phyloP scores from a whole-genome alignment of 2,113 vertebrate genomes.

The Azemiops feae region DNA sequence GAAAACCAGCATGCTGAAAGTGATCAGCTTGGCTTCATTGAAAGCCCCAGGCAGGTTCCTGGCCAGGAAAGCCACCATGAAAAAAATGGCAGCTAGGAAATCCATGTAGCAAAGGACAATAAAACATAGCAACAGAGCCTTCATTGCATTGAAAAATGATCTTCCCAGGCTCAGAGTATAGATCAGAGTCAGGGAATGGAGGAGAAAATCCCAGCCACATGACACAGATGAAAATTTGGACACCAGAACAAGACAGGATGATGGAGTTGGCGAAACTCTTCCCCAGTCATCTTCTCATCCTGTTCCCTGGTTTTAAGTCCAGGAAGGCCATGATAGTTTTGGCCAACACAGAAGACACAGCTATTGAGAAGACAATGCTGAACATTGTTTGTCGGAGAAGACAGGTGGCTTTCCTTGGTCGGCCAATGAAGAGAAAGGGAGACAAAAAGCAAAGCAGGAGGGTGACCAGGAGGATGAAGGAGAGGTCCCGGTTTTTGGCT shows the following conservation, averaged over 20 bases:
- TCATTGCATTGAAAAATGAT: too few relatives aligned
- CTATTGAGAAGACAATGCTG: neutral
- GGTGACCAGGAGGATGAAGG: neutral
- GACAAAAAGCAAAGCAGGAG: neutral
- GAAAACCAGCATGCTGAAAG: too few relatives aligned
- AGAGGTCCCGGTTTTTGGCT: neutral
- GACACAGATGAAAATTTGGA: neutral
- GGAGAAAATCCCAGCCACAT: neutral
- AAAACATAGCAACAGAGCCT: neutral
- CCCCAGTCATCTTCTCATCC: neutral
- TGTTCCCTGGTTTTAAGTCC: neutral
- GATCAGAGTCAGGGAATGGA: neutral
- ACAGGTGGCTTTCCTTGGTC: neutral
- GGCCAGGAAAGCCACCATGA: too few relatives aligned
- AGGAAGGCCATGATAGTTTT: neutral
- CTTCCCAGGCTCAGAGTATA: too few relatives aligned
- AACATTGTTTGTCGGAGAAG: too few relatives aligned
- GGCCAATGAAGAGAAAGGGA: neutral
- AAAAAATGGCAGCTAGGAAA: too few relatives aligned
- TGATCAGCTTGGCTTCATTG: too few relatives aligned
- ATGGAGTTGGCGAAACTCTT: neutral
- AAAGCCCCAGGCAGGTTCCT: too few relatives aligned
- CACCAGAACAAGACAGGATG: neutral
- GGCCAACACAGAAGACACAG: neutral
- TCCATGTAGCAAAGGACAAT: too few relatives aligned